These are phyloP conservation scores for Pararge aegeria DNA, from an alignment of 1,140 invertebrate species.

Conservation along the genomic window DNA sequence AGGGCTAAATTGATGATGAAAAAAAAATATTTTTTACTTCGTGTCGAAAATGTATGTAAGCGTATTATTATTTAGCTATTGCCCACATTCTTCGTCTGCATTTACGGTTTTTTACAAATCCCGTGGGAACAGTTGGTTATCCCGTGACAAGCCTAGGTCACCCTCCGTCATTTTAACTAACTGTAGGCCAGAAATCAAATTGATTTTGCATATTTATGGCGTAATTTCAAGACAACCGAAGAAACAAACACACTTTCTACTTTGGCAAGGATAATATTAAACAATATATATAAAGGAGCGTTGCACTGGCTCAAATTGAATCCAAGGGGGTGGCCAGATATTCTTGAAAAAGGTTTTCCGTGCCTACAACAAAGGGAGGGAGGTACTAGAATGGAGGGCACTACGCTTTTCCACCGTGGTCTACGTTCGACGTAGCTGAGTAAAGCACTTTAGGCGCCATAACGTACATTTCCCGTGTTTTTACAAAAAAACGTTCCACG, in stretches of 20 bases:
- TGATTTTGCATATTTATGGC: too few relatives aligned
- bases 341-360: slow-evolving; percentile 40
- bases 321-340: slow-evolving; percentile 35
- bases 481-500: slow-evolving; percentile 6
- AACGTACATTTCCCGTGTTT: slow-evolving; percentile 24
- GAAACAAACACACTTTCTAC: too few relatives aligned
- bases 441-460: slow-evolving; percentile 30
- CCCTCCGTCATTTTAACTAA: too few relatives aligned
- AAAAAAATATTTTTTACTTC: neutral
- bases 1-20: too few relatives aligned
- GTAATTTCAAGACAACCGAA: too few relatives aligned
- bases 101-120: too few relatives aligned
- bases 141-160: too few relatives aligned
- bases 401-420: slow-evolving; percentile 45
- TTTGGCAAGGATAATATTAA: too few relatives aligned
- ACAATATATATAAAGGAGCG: slow-evolving; percentile 14
- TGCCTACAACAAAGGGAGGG: slow-evolving; percentile 40
- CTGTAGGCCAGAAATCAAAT: too few relatives aligned
- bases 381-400: slow-evolving; percentile 57
- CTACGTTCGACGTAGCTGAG: slow-evolving; percentile 45
- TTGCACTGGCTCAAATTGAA: slow-evolving; percentile 42
- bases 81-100: too few relatives aligned
- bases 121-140: too few relatives aligned
- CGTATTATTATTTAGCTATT: too few relatives aligned
- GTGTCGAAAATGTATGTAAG: neutral